Evolutionary conservation across 2,797 vertebrate genomes (phyloP).

Genomic region (Caiman crocodilus): DNA sequence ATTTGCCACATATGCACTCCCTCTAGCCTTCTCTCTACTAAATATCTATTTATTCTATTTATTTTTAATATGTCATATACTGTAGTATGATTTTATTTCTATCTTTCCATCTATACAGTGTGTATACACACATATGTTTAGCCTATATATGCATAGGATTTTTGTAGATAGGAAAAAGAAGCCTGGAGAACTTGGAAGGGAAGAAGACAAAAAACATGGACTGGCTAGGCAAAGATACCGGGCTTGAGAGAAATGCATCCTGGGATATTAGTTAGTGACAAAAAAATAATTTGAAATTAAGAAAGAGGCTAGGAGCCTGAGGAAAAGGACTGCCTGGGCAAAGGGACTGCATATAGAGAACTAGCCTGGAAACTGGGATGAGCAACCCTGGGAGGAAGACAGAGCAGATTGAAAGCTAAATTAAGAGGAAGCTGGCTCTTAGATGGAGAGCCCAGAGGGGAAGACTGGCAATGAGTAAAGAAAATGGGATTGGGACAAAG

Average conservation of each 20-base stretch:
- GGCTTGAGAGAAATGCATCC: background rate
- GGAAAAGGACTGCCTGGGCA: background rate
- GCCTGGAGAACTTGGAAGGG: background rate
- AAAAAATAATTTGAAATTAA: background rate
- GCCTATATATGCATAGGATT: background rate
- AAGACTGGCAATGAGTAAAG: too few species aligned
- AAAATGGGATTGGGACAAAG: too few species aligned
- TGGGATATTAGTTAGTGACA: background rate
- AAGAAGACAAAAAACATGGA: background rate
- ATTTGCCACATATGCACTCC: background rate
- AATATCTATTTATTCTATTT: background rate
- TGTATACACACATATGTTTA: background rate
- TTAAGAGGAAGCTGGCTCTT: background rate
- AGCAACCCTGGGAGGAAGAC: background rate
- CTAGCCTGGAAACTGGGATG: background rate
- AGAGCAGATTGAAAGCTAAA: background rate
- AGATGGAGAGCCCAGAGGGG: background rate
- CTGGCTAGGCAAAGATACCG: background rate
- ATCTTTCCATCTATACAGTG: background rate
- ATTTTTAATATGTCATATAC: background rate
- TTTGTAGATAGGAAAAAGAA: background rate
- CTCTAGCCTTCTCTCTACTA: background rate
- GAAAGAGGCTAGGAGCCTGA: too few species aligned
- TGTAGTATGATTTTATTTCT: background rate
- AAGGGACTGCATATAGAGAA: background rate